Conservation (phyloP, 2,888 invertebrate species). For the Cheilosia pagana region DNA sequence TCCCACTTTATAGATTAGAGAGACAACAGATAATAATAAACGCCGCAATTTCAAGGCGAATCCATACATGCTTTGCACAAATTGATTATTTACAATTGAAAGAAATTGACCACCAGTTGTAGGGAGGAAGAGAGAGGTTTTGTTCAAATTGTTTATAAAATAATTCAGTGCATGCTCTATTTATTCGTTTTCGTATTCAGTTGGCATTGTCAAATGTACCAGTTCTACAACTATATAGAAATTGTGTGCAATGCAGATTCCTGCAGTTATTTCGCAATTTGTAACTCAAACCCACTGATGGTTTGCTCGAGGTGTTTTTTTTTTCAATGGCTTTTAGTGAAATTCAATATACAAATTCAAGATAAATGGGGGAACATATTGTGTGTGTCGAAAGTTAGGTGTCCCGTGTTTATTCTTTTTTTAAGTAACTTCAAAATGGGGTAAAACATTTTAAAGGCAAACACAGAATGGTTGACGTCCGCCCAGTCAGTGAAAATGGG, state of each 20-base stretch:
- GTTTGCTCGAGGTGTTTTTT: neutral
- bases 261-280: slow-evolving; percentile 18
- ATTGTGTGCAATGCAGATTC: slow-evolving; percentile 17
- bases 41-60: slow-evolving; percentile 21
- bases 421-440: slow-evolving; percentile 35
- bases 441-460: slow-evolving; percentile 22
- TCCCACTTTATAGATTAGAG: slow-evolving; percentile 4
- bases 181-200: neutral
- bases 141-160: neutral
- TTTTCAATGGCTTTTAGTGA: slow-evolving; percentile 14
- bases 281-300: slow-evolving; percentile 20
- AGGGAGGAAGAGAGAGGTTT: neutral
- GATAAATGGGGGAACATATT: slow-evolving; percentile 4
- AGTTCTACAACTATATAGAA: neutral
- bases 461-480: slow-evolving; percentile 31
- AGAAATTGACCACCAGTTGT: slow-evolving; percentile 13
- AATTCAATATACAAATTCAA: slow-evolving; percentile 34
- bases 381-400: slow-evolving; percentile 19
- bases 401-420: neutral
- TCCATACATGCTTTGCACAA: slow-evolving; percentile 17
- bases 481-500: neutral
- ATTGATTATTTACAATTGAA: slow-evolving; percentile 32
- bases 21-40: neutral
- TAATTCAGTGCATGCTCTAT: neutral
- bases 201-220: slow-evolving; percentile 1